phyloP scores from a whole-genome alignment of 2,888 invertebrate species.

The Tanytarsus gracilentus region DNA sequence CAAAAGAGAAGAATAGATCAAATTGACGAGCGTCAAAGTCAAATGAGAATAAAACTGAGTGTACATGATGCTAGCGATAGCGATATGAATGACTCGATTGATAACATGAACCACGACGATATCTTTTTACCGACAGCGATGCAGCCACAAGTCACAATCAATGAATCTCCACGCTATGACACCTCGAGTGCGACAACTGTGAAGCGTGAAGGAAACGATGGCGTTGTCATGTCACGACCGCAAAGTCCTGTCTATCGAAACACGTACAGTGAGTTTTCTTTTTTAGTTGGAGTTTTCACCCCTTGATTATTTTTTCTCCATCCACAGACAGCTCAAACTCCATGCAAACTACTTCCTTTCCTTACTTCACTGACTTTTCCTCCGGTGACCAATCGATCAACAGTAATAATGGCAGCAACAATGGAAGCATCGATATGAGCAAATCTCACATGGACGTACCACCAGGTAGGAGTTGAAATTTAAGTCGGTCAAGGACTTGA shows the following conservation, averaged over 20 bases:
- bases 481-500: too few relatives aligned
- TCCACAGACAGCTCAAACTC: background rate
- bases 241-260: slow-evolving; percentile 29
- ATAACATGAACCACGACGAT: slow-evolving; percentile 40
- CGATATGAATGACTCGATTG: slow-evolving; percentile 37
- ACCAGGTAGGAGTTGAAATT: slow-evolving; percentile 37
- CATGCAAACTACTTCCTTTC: slow-evolving; percentile 19
- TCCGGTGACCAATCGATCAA: background rate
- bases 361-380: slow-evolving; percentile 7
- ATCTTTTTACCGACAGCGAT: slow-evolving; percentile 38
- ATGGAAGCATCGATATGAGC: background rate
- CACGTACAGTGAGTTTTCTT: slow-evolving; percentile 12
- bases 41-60: slow-evolving; percentile 14
- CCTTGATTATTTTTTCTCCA: background rate
- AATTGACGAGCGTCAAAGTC: slow-evolving; percentile 8
- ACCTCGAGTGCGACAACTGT: slow-evolving; percentile 35
- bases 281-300: too few relatives aligned
- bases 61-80: slow-evolving; percentile 31
- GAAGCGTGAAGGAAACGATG: slow-evolving; percentile 37
- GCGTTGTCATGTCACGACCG: slow-evolving; percentile 30
- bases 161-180: slow-evolving; percentile 39
- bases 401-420: background rate
- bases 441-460: slow-evolving; percentile 42
- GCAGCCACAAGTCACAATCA: slow-evolving; percentile 42
- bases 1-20: slow-evolving; percentile 21